Conservation (phyloP, 2,113 vertebrate genomes). For the Rhabdornis inornatus region DNA sequence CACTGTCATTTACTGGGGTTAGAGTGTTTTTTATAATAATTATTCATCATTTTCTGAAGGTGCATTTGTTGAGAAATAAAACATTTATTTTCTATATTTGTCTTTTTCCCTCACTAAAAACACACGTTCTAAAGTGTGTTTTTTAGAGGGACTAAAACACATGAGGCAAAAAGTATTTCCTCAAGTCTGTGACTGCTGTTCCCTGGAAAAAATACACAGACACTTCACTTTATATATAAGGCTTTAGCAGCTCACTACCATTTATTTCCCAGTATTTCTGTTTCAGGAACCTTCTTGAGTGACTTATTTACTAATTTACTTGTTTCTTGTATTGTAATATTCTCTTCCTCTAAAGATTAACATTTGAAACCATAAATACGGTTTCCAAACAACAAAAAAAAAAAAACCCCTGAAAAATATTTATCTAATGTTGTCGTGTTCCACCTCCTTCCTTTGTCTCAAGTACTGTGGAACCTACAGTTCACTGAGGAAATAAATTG, state of each 20-base stretch:
- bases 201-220: background rate
- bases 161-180: background rate
- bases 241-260: background rate
- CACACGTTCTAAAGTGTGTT: background rate
- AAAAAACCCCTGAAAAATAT: background rate
- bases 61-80: background rate
- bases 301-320: background rate
- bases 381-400: background rate
- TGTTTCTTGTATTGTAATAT: background rate
- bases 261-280: background rate
- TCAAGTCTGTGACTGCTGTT: background rate
- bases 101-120: background rate
- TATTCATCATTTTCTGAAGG: background rate
- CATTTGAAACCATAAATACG: background rate
- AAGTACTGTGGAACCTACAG: background rate
- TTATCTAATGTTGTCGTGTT: background rate
- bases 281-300: background rate
- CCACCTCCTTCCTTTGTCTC: background rate
- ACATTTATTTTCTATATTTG: background rate
- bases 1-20: background rate
- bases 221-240: background rate
- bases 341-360: background rate
- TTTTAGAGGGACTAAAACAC: background rate
- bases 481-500: background rate
- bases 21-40: background rate